Evolutionary conservation across 2,888 invertebrate species (phyloP), one percentile per base, ranked within the genome.

Genomic region (Pterobdella sp.): DNA sequence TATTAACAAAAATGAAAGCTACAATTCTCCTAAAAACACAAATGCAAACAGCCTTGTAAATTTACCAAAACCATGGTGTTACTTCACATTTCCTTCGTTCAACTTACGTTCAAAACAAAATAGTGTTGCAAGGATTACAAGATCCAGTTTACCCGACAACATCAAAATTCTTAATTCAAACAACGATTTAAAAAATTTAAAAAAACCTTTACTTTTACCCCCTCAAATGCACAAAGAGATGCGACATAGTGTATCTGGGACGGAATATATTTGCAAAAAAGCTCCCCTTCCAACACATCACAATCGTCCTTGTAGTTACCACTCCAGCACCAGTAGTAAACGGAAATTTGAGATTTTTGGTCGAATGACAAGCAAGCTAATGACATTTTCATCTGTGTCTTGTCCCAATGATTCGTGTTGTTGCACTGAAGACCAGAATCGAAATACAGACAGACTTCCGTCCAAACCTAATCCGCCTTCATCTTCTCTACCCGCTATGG

Each of bases 11-110:
- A 56, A 22, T 26, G 26, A 18, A 3, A 56, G 26, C n/a, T 22
- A 56, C 18, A 42, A 42, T 42, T 14, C 7, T 42, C 42, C 7
- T 18, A 42, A 42, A 7, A 42, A 42, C 42, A 42, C 10, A 7
- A 42, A 42, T 18, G 26, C 0, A 34, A 37, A 29, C 22, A 34
- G 32, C 37, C 52, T 34, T 7, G 31, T 18, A 18, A 35, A 32
- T 52, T 32, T 73, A 0, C 68, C 42, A 14, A 73, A 68, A 10
- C 73, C 68, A 26, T 49, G 49, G 34, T 73, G 67, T 34, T 73
- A 73, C 37, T 73, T 73, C 34, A 73, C 73, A 18, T 73, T 73
- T 37, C 73, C 73, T n/a, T 66, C 73, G 29, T 36, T 73, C 7
- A 73, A 67, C 67, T 31, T 56, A 26, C 66, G 67, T 31, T 26